Evolutionary conservation across 2,113 vertebrate species (phyloP).

Genomic region (Hoplias malabaricus): DNA sequence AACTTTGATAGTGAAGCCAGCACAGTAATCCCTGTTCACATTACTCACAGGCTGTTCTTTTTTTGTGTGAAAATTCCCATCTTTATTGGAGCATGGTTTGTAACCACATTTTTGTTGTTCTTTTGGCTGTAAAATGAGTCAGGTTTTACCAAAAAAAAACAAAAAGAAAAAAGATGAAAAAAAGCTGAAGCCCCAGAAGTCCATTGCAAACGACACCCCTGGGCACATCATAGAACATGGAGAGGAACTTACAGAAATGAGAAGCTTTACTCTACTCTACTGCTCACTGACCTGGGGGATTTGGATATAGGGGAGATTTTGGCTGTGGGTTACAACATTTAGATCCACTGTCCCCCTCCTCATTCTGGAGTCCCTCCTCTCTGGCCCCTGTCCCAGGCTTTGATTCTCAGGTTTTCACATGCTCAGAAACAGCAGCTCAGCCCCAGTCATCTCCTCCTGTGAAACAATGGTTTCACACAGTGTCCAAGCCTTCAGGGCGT

Average conservation of each 20-base stretch:
- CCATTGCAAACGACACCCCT: neutral
- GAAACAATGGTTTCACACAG: constrained; percentile 50
- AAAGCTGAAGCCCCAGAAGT: neutral
- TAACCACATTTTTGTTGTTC: neutral
- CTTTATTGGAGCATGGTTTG: neutral
- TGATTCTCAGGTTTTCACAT: constrained; percentile 40
- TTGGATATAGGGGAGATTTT: neutral
- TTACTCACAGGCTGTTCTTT: neutral
- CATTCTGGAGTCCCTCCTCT: neutral
- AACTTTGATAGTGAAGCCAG: neutral
- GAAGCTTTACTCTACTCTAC: neutral
- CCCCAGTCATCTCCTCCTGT: constrained; percentile 7
- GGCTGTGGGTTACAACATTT: neutral
- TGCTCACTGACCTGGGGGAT: neutral
- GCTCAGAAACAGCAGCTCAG: constrained; percentile 18
- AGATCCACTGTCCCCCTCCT: constrained; percentile 33
- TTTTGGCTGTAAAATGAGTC: neutral
- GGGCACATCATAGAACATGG: neutral
- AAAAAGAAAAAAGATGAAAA: too few species aligned
- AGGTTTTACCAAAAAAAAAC: too few species aligned
- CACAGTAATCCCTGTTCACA: neutral
- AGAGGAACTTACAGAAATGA: neutral
- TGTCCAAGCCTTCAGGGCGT: constrained; percentile 40
- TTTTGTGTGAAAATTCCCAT: neutral
- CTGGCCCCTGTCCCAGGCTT: constrained; percentile 11